A percentile compares a stretch with the other conserved stretches of the same genome.
phyloP scores from a whole-genome alignment of 2,797 vertebrate species.

The Acomys russatus region DNA sequence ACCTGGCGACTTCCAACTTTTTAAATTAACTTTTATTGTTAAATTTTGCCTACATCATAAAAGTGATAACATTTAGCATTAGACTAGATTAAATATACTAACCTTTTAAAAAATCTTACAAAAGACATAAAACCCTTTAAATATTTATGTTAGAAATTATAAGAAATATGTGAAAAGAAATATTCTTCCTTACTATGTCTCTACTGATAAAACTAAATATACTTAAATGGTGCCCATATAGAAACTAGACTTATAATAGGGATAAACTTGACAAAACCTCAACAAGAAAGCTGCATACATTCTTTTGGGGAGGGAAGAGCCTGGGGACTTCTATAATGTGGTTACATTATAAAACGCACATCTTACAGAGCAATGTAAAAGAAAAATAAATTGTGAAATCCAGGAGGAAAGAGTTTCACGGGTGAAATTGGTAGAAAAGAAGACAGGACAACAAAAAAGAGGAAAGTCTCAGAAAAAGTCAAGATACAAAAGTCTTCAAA shows the following conservation, averaged over 20 bases:
- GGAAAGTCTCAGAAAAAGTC: constrained; percentile 9
- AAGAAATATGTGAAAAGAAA: constrained; percentile 60
- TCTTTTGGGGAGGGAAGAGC: constrained; percentile 23
- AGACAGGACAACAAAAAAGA: constrained; percentile 56
- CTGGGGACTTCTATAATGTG: constrained; percentile 12
- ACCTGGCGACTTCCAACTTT: background rate
- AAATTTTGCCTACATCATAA: constrained; percentile 38
- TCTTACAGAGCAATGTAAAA: constrained; percentile 57
- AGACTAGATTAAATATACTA: constrained; percentile 52
- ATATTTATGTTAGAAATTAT: constrained; percentile 45
- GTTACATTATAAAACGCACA: constrained; percentile 52
- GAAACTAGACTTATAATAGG: constrained; percentile 39
- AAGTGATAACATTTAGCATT: constrained; percentile 37
- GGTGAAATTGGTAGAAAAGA: constrained; percentile 39
- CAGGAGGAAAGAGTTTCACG: constrained; percentile 55
- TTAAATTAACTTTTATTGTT: background rate
- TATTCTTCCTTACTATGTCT: constrained; percentile 5
- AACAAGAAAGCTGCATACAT: constrained; percentile 29
- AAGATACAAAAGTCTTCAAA: constrained; percentile 41
- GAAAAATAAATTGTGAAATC: constrained; percentile 62
- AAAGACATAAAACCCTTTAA: constrained; percentile 12
- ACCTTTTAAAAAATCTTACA: constrained; percentile 43
- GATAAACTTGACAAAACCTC: constrained; percentile 54
- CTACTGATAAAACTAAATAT: constrained; percentile 61
- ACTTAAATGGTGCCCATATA: constrained; percentile 3